Evolutionary conservation across 2,888 invertebrate genomes (phyloP).

Genomic region (Rhagophthalmus giganteus): DNA sequence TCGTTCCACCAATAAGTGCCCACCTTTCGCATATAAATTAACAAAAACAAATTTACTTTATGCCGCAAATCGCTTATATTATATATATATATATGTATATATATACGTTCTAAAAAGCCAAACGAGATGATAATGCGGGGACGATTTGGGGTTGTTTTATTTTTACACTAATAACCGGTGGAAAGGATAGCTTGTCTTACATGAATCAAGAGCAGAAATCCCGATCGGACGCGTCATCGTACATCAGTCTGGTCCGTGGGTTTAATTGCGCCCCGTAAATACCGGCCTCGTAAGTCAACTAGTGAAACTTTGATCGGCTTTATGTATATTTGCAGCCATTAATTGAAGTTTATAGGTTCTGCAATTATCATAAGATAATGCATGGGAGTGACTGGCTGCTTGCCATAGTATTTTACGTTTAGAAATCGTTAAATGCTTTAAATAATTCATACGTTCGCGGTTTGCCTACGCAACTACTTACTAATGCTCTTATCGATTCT

Average conservation of each 20-base stretch:
- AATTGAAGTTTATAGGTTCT: constrained; percentile 56
- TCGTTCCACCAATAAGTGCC: neutral
- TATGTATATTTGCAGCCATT: constrained; percentile 56
- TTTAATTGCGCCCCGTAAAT: constrained; percentile 54
- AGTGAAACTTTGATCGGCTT: constrained; percentile 55
- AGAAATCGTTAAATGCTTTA: constrained; percentile 40
- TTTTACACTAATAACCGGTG: constrained; percentile 26
- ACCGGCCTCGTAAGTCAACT: constrained; percentile 52
- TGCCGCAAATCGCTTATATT: no score
- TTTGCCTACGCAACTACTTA: constrained; percentile 4
- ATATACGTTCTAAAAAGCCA: no score
- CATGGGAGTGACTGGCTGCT: constrained; percentile 52
- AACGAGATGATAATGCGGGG: neutral
- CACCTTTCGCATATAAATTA: no score
- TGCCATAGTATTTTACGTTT: constrained; percentile 32
- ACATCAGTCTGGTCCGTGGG: constrained; percentile 56
- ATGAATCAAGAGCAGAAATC: constrained; percentile 48
- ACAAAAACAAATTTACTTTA: no score
- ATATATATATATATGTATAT: no score
- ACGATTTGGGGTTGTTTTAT: neutral
- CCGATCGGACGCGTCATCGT: constrained; percentile 49
- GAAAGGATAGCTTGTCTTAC: constrained; percentile 29
- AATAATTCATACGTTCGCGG: constrained; percentile 34
- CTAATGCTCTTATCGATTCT: constrained; percentile 14
- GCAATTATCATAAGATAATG: constrained; percentile 57